Evolutionary conservation across 64 coral and sea anemone genomes (phyloP).

Genomic region (Dendrophyllia cribrosa): DNA sequence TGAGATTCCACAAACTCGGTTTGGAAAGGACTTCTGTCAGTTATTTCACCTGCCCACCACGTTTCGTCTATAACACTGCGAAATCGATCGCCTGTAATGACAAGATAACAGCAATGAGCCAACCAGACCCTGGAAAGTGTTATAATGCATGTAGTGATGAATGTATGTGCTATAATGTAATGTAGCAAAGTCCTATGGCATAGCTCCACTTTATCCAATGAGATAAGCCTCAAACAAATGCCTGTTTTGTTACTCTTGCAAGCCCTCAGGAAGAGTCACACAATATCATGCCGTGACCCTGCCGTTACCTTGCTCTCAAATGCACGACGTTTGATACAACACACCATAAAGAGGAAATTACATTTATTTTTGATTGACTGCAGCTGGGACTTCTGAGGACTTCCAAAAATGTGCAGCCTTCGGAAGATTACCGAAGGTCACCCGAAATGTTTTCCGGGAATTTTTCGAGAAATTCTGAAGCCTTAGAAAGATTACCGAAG

Average conservation of each 20-base stretch:
- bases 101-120: not conserved
- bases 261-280: constrained; percentile 29
- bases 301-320: not conserved
- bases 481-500: no score
- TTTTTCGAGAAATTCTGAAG: no score
- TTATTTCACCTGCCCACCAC: constrained; percentile 97
- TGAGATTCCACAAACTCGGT: constrained; percentile 81
- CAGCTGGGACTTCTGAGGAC: no score
- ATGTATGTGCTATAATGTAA: no score
- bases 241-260: not conserved
- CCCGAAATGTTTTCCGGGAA: no score
- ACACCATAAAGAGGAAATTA: not conserved
- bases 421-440: no score
- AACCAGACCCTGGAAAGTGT: not conserved
- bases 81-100: constrained; percentile 85
- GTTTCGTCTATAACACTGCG: constrained; percentile 95
- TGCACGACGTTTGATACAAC: not conserved
- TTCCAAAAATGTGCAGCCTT: no score
- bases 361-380: no score
- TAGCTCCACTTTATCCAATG: not conserved
- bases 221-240: constrained; percentile 45
- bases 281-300: not conserved
- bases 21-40: constrained; percentile 86
- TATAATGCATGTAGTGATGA: no score
- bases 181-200: constrained; percentile 34